Percentiles rank a stretch among this genome's conserved stretches.
phyloP scores from a whole-genome alignment of 2,113 vertebrate species.

The Maccullochella peelii region DNA sequence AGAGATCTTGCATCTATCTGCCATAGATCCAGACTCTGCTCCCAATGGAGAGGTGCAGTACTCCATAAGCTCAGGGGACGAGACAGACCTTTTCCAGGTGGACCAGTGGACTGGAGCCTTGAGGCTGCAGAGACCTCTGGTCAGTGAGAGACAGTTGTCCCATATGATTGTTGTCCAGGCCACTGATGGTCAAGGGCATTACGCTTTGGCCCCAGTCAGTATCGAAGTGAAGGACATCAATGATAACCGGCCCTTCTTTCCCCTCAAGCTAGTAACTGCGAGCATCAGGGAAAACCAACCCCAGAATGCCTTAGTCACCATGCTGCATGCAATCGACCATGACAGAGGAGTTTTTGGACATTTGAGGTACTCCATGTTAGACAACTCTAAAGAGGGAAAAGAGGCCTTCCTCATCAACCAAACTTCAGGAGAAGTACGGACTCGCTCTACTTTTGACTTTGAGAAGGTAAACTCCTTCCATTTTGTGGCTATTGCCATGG shows the following conservation, averaged over 20 bases:
- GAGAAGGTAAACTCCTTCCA: constrained; percentile 90
- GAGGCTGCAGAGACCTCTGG: constrained; percentile 84
- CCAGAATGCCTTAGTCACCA: constrained; percentile 90
- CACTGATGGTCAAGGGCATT: constrained; percentile 85
- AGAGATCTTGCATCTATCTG: constrained; percentile 90
- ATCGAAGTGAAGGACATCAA: constrained; percentile 96
- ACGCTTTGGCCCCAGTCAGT: constrained; percentile 88
- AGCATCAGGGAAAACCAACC: constrained; percentile 95
- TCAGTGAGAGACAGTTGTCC: constrained; percentile 84
- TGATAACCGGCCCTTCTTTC: constrained; percentile 94
- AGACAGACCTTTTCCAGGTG: constrained; percentile 88
- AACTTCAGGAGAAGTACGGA: constrained; percentile 90
- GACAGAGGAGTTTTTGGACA: constrained; percentile 91
- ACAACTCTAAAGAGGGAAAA: constrained; percentile 72
- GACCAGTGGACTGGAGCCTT: constrained; percentile 89
- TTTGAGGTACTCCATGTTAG: constrained; percentile 86
- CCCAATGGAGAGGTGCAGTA: constrained; percentile 88
- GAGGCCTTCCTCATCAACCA: constrained; percentile 88
- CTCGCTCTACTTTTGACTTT: constrained; percentile 89
- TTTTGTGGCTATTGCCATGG: constrained; percentile 89
- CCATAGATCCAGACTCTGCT: constrained; percentile 90
- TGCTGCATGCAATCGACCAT: constrained; percentile 89
- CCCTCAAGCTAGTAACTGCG: constrained; percentile 87
- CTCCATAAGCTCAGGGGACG: constrained; percentile 92
- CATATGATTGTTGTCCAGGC: constrained; percentile 92